Evolutionary conservation across 2,113 vertebrate species (phyloP).

Genomic region (Ochotona princeps): DNA sequence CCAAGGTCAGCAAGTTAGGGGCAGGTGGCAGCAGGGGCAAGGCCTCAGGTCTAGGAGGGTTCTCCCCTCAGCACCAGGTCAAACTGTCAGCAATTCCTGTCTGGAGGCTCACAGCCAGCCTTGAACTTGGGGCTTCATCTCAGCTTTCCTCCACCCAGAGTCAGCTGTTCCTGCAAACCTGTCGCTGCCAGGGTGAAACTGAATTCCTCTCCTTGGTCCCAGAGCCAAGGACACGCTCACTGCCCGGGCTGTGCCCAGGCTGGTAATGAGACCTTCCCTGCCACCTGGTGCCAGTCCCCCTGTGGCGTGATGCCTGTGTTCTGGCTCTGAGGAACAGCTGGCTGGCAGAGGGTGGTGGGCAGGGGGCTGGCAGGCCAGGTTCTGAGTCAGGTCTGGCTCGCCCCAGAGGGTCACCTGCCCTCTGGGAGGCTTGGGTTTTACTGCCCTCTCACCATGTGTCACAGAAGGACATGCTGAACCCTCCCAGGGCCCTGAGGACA

Average conservation of each 20-base stretch:
- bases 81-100: background rate
- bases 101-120: constrained; percentile 2
- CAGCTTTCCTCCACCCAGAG: constrained; percentile 47
- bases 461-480: constrained; percentile 57
- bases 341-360: constrained; percentile 23
- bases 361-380: background rate
- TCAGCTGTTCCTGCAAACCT: constrained; percentile 67
- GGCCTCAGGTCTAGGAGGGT: background rate
- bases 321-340: background rate
- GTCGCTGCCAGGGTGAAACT: constrained; percentile 12
- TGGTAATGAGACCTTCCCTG: background rate
- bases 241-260: background rate
- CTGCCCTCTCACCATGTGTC: constrained; percentile 26
- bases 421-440: constrained; percentile 36
- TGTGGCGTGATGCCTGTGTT: background rate
- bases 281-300: background rate
- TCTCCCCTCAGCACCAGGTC: background rate
- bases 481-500: constrained; percentile 45
- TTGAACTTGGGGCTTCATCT: constrained; percentile 34
- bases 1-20: background rate
- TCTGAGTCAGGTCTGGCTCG: constrained; percentile 73
- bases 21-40: background rate
- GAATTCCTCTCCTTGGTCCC: constrained; percentile 46
- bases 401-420: constrained; percentile 56
- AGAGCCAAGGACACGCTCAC: constrained; percentile 22